These are phyloP conservation scores for Blastomussa wellsi DNA, from an alignment of 92 coral and sea anemone species.

Conservation along the genomic window DNA sequence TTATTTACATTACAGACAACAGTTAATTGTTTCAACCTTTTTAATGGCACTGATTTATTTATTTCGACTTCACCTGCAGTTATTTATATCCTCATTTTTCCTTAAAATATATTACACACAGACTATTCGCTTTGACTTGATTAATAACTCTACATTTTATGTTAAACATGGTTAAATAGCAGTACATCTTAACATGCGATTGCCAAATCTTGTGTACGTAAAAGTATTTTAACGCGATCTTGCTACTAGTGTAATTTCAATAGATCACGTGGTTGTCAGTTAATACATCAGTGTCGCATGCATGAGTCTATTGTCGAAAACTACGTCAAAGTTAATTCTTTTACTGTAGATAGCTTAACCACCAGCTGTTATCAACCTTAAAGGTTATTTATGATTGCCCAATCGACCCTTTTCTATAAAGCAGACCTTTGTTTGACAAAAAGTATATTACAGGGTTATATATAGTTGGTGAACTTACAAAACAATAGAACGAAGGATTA, in stretches of 20 bases:
- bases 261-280: not conserved
- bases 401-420: not conserved
- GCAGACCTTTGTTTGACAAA: not conserved
- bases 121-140: not conserved
- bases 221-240: not conserved
- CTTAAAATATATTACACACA: no score
- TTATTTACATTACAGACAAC: no score
- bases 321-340: not conserved
- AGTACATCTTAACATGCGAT: not conserved
- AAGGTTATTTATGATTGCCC: not conserved
- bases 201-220: not conserved
- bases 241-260: not conserved
- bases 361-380: not conserved
- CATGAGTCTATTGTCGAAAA: not conserved
- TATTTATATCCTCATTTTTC: no score
- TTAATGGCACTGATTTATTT: no score
- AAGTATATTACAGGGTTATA: not conserved
- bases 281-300: not conserved
- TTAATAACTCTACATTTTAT: not conserved
- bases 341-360: not conserved
- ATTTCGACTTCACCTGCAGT: no score
- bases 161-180: not conserved
- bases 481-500: not conserved
- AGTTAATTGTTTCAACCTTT: no score
- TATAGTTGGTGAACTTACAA: not conserved